Evolutionary conservation across 2,888 invertebrate species (phyloP).

Genomic region (Rotaria macrura): DNA sequence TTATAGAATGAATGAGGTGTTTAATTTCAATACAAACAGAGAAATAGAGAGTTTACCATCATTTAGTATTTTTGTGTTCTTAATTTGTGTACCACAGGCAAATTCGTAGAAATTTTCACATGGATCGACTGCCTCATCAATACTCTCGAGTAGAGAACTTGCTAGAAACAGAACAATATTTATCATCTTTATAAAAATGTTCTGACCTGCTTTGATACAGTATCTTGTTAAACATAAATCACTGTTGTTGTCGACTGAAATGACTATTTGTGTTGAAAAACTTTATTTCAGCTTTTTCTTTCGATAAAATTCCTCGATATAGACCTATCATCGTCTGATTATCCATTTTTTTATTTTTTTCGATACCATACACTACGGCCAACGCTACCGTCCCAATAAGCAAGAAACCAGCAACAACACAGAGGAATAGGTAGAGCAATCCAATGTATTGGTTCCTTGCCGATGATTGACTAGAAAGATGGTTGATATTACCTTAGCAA

Average conservation of each 20-base stretch:
- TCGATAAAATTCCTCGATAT: background rate
- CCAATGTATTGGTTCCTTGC: background rate
- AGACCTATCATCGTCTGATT: background rate
- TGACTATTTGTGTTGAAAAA: background rate
- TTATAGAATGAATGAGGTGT: too few species aligned
- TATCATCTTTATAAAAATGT: background rate
- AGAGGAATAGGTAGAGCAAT: background rate
- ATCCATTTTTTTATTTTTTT: background rate
- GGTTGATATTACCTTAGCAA: too few species aligned
- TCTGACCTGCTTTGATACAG: background rate
- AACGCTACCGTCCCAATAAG: background rate
- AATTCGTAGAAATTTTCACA: conserved; percentile 38
- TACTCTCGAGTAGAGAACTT: background rate
- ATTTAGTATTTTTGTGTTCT: conserved; percentile 80
- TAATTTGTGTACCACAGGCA: conserved; percentile 72
- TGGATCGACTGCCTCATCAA: background rate
- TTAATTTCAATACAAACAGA: too few species aligned
- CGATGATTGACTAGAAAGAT: background rate
- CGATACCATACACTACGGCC: background rate
- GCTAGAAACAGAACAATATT: background rate
- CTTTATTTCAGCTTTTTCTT: background rate
- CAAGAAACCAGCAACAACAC: background rate
- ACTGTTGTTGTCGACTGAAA: background rate
- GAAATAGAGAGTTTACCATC: conserved; percentile 43
- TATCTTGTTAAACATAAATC: background rate